Base-by-base conservation (phyloP, 2,797 vertebrate species). In the Molossus molossus region DNA sequence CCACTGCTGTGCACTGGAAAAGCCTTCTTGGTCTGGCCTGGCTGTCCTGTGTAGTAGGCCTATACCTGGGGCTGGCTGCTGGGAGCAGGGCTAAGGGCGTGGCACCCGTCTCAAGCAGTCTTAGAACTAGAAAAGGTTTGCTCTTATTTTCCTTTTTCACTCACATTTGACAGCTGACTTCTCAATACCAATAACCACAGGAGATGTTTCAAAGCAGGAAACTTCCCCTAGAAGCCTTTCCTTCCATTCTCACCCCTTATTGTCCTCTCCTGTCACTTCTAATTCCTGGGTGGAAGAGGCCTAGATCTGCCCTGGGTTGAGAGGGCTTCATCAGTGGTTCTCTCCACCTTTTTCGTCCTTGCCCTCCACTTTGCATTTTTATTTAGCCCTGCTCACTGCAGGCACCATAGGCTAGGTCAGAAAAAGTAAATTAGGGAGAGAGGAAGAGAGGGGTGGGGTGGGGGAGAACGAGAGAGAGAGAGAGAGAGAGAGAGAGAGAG, bases 201-300 rank as follows among this genome's bases (percentile, higher is more conserved):
- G 57, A 89, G 37, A 87, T 33, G 23, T 73, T 95, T 94, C 89
- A 58, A 65, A n/a, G 89, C 53, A 53, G 23, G 80, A 93, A 93
- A 90, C 29, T 48, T 90, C 33, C 33, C 58, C 23, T 53, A 23
- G 37, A 79, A 85, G 25, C 45, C 73, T 23, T 84, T 48, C 20
- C n/a, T 37, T 91, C 37, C 60, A 33, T 80, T 58, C 75, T 77
- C 50, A 91, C 83, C 25, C 50, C 67, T 14, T 18, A 1, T 27
- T 21, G 8, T 48, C 37, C 58, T 89, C 73, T 60, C n/a, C 55
- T 57, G 48, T 11, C 29, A 4, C 60, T 58, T 87, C 60, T 65
- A 11, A 25, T 88, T 80, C 91, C 88, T 69, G 25, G 60, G 33
- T 64, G 86, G 79, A 65, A 81, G 40, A 69, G 53, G 9, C 40